A percentile compares a stretch with the other conserved stretches of the same genome.
These are phyloP conservation scores for Styela plicata DNA, from an alignment of 23 tunicate species.

Conservation along the genomic window DNA sequence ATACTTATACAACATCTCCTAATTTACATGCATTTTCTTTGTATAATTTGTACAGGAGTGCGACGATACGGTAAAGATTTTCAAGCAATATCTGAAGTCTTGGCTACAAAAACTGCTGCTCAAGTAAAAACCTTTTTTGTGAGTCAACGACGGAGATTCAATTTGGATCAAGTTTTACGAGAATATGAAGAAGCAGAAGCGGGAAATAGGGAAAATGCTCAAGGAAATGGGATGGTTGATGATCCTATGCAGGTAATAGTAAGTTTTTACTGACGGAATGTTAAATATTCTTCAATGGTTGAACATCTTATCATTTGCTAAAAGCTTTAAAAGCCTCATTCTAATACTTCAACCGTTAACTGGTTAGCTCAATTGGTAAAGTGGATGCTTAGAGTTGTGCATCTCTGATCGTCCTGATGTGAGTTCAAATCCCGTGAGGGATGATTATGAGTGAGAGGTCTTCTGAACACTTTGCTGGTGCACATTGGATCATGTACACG, in stretches of 20 bases:
- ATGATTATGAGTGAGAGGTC: too few species aligned
- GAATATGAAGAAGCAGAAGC: slow-evolving; percentile 32
- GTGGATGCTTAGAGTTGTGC: too few species aligned
- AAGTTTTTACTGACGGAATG: too few species aligned
- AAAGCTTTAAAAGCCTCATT: too few species aligned
- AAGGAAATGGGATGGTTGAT: neutral
- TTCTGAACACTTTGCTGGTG: too few species aligned
- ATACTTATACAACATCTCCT: slow-evolving; percentile 3
- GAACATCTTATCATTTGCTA: too few species aligned
- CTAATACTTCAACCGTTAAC: too few species aligned
- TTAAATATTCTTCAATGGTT: too few species aligned
- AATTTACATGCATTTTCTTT: neutral
- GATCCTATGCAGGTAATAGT: neutral
- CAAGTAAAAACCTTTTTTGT: slow-evolving; percentile 36
- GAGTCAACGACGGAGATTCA: slow-evolving; percentile 28
- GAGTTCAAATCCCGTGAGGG: too few species aligned
- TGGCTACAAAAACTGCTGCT: slow-evolving; percentile 44
- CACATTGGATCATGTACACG: too few species aligned
- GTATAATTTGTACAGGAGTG: slow-evolving; percentile 27
- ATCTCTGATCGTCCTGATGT: too few species aligned
- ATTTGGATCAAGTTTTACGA: slow-evolving; percentile 16
- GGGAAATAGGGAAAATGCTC: neutral
- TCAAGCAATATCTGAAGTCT: slow-evolving; percentile 47
- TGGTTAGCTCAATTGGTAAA: too few species aligned
- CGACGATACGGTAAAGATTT: slow-evolving; percentile 55